Percentiles rank a stretch among this genome's conserved stretches.
Evolutionary conservation across 2,113 vertebrate genomes (phyloP).

Genomic region (Pollachius pollachius): DNA sequence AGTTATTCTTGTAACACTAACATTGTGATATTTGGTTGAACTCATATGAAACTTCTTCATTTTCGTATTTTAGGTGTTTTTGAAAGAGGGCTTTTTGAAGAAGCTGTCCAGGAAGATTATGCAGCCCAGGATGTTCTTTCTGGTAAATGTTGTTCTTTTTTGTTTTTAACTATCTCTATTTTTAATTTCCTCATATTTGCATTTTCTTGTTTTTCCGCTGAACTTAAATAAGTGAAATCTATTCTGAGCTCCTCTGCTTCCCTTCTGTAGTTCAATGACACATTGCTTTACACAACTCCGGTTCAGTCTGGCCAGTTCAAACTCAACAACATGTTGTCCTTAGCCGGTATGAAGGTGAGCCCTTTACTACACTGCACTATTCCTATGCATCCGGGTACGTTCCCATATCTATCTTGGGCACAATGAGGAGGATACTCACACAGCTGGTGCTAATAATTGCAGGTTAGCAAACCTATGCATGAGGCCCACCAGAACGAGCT

Average conservation of each 20-base stretch:
- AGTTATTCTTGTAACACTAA: neutral
- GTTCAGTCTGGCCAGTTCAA: slow-evolving; percentile 92
- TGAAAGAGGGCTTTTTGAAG: slow-evolving; percentile 94
- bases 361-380: neutral
- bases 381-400: no score
- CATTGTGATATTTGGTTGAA: neutral
- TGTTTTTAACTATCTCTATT: neutral
- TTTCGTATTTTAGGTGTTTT: slow-evolving; percentile 78
- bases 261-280: slow-evolving; percentile 87
- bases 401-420: no score
- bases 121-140: slow-evolving; percentile 96
- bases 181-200: neutral
- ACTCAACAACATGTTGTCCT: slow-evolving; percentile 90
- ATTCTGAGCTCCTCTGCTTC: neutral
- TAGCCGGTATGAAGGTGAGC: slow-evolving; percentile 95
- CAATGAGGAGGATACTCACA: no score
- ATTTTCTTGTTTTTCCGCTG: no score
- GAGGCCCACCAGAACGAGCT: slow-evolving; percentile 96
- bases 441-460: slow-evolving; percentile 28
- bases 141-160: slow-evolving; percentile 75
- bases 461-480: slow-evolving; percentile 95
- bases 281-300: slow-evolving; percentile 89
- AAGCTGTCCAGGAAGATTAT: slow-evolving; percentile 95
- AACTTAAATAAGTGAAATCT: no score
- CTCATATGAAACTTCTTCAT: neutral